phyloP scores from a whole-genome alignment of 2,113 vertebrate genomes.

The Hippocampus comes region DNA sequence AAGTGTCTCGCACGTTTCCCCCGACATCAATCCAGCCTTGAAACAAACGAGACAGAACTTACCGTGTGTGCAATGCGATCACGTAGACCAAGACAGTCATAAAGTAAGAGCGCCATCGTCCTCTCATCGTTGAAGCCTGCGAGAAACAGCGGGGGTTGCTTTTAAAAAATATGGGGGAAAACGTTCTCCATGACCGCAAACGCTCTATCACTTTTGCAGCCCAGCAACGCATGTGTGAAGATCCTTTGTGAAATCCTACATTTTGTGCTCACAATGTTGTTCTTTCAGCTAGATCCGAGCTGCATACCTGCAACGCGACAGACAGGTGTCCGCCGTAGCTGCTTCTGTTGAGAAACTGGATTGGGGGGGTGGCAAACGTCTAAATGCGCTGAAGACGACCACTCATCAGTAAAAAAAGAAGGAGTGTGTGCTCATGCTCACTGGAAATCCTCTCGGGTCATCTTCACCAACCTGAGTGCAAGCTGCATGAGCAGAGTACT shows the following conservation, averaged over 20 bases:
- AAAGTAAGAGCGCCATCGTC: slow-evolving; percentile 22
- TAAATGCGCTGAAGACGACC: neutral
- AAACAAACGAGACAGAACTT: slow-evolving; percentile 20
- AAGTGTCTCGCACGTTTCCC: neutral
- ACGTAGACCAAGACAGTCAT: slow-evolving; percentile 33
- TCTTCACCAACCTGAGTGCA: slow-evolving; percentile 8
- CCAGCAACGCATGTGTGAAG: neutral
- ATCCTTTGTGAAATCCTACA: no score
- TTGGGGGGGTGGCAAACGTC: no score
- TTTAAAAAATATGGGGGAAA: neutral
- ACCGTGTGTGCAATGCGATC: slow-evolving; percentile 44
- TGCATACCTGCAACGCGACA: slow-evolving; percentile 27
- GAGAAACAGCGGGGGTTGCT: slow-evolving; percentile 1
- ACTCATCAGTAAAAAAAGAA: neutral
- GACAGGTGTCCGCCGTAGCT: slow-evolving; percentile 23
- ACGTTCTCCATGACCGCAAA: neutral
- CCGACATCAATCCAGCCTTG: neutral
- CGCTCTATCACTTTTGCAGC: neutral
- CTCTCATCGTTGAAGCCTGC: slow-evolving; percentile 45
- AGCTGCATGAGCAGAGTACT: neutral
- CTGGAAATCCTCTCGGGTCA: slow-evolving; percentile 9
- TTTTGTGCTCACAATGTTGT: neutral
- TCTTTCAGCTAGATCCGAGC: neutral
- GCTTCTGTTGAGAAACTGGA: neutral
- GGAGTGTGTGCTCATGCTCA: neutral